These are phyloP conservation scores for Phoeniculus purpureus DNA, from an alignment of 2,797 vertebrate genomes.

Conservation along the genomic window DNA sequence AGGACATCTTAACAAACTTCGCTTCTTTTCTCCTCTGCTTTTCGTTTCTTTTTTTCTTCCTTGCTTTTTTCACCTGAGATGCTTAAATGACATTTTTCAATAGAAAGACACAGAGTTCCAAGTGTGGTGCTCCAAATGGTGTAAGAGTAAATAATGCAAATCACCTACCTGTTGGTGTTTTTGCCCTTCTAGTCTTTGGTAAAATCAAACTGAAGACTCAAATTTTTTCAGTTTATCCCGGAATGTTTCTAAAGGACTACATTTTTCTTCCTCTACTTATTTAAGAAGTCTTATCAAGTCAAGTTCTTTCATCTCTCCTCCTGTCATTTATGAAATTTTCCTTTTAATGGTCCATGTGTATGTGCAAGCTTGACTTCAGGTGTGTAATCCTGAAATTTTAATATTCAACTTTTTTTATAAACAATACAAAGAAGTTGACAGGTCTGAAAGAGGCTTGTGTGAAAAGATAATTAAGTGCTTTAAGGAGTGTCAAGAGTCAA, in stretches of 20 bases:
- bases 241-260: neutral
- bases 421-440: constrained; percentile 85
- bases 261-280: constrained; percentile 5
- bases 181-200: neutral
- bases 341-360: constrained; percentile 13
- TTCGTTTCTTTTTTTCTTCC: neutral
- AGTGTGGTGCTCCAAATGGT: neutral
- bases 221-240: neutral
- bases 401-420: constrained; percentile 78
- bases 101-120: neutral
- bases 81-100: neutral
- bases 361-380: constrained; percentile 64
- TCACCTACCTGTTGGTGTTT: fast-evolving
- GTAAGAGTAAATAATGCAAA: neutral
- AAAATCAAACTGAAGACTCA: neutral
- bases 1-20: neutral
- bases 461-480: constrained; percentile 90
- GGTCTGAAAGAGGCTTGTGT: constrained; percentile 82
- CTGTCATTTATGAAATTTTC: neutral
- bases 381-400: constrained; percentile 74
- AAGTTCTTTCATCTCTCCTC: neutral
- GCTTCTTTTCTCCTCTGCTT: too few species aligned
- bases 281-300: neutral
- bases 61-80: neutral
- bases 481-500: constrained; percentile 87